phyloP scores from a whole-genome alignment of 1,140 invertebrate genomes.

The Himalopsyche phryganea region DNA sequence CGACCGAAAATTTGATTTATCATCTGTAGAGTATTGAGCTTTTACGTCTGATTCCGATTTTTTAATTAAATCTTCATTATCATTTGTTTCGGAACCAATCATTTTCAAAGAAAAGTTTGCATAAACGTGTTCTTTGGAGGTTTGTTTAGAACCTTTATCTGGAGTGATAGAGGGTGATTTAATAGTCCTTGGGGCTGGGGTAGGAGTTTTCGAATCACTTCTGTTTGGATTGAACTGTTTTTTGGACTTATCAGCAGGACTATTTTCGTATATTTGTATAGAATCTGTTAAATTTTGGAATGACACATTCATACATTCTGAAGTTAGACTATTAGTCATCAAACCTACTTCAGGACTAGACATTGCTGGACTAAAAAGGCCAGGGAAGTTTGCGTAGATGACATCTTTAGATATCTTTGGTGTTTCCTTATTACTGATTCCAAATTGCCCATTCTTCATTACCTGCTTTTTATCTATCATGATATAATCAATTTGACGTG shows the following conservation, averaged over 20 bases:
- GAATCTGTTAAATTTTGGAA: conserved; percentile 33
- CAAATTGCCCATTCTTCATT: conserved; percentile 10
- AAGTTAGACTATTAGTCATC: conserved; percentile 4
- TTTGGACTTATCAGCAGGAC: conserved; percentile 13
- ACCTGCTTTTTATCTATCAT: conserved; percentile 20
- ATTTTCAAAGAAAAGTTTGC: conserved; percentile 16
- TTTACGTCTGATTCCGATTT: conserved; percentile 1
- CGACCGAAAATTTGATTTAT: neutral
- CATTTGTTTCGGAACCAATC: neutral
- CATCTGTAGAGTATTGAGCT: neutral
- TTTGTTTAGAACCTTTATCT: too few relatives aligned
- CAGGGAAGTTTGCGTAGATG: conserved; percentile 31
- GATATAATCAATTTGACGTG: conserved; percentile 29
- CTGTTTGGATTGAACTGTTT: conserved; percentile 6
- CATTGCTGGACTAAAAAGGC: conserved; percentile 6
- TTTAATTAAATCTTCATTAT: too few relatives aligned
- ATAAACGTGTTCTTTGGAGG: conserved; percentile 24
- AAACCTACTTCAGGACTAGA: conserved; percentile 9
- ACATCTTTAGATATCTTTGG: conserved; percentile 12
- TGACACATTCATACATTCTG: conserved; percentile 21
- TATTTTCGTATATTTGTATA: conserved; percentile 33
- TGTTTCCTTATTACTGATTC: neutral
- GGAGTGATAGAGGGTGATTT: conserved; percentile 7
- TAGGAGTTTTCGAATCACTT: conserved; percentile 29
- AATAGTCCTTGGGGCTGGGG: conserved; percentile 26